Percentiles rank a stretch among this genome's conserved stretches.
Evolutionary conservation across 2,888 invertebrate species (phyloP).

Genomic region (Arrhopalites spinosus): DNA sequence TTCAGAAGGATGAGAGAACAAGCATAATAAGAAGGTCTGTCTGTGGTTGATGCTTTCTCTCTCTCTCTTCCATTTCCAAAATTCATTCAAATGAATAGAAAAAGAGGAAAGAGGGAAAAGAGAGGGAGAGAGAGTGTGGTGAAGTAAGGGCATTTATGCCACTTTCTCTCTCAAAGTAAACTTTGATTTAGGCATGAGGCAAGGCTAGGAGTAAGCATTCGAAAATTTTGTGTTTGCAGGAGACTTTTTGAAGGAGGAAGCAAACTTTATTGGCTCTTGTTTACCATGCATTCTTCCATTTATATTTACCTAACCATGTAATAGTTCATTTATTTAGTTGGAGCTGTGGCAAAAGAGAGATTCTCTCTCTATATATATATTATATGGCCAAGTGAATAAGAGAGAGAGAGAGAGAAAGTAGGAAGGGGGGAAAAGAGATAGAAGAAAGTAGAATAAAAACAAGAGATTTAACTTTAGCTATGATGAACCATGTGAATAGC

Average conservation of each 20-base stretch:
- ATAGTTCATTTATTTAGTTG: constrained; percentile 25
- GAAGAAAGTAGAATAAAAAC: background rate
- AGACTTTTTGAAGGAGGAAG: background rate
- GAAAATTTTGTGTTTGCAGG: constrained; percentile 1
- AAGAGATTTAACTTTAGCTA: no score
- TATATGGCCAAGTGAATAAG: background rate
- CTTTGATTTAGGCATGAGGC: constrained; percentile 24
- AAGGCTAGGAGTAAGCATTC: no score
- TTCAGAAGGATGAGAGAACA: background rate
- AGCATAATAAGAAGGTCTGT: background rate
- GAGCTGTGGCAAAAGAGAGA: background rate
- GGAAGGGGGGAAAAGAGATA: background rate
- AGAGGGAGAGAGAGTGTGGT: constrained; percentile 15
- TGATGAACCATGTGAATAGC: no score
- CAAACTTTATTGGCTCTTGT: no score
- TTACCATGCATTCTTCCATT: background rate
- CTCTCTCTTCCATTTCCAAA: background rate
- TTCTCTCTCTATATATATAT: background rate
- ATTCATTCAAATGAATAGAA: background rate
- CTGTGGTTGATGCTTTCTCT: background rate
- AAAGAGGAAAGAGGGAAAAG: background rate
- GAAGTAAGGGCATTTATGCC: constrained; percentile 17
- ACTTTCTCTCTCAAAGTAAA: constrained; percentile 24
- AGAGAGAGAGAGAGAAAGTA: background rate
- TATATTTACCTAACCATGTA: constrained; percentile 14